phyloP scores from a whole-genome alignment of 2,113 vertebrate genomes.

The Porphyrio hochstetteri region DNA sequence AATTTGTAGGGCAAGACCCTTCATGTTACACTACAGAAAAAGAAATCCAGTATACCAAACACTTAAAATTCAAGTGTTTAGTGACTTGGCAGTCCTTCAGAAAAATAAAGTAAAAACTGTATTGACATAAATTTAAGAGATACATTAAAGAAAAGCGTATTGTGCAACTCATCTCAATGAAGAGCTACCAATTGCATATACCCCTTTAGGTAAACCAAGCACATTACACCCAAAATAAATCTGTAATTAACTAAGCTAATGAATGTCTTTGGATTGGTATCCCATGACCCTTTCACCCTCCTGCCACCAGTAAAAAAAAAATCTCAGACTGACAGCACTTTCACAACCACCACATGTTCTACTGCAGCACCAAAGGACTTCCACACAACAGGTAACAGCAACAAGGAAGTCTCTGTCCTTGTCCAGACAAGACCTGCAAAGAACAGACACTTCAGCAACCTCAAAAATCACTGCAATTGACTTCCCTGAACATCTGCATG shows the following conservation, averaged over 20 bases:
- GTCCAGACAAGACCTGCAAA: not conserved
- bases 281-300: not conserved
- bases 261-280: not conserved
- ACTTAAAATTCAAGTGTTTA: not conserved
- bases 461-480: not conserved
- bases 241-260: not conserved
- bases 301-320: not conserved
- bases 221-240: not conserved
- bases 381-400: not conserved
- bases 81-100: not conserved
- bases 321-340: not conserved
- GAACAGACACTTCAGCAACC: not conserved
- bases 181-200: not conserved
- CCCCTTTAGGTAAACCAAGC: not conserved
- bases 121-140: not conserved
- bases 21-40: not conserved
- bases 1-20: not conserved
- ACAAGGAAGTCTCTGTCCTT: not conserved
- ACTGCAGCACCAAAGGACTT: not conserved
- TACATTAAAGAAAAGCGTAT: not conserved
- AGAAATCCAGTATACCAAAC: not conserved
- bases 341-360: not conserved
- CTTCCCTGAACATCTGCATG: not conserved
- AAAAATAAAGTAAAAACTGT: not conserved
- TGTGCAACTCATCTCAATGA: not conserved